phyloP scores from a whole-genome alignment of 2,888 invertebrate genomes.

The Drosophila parthenogenetica region DNA sequence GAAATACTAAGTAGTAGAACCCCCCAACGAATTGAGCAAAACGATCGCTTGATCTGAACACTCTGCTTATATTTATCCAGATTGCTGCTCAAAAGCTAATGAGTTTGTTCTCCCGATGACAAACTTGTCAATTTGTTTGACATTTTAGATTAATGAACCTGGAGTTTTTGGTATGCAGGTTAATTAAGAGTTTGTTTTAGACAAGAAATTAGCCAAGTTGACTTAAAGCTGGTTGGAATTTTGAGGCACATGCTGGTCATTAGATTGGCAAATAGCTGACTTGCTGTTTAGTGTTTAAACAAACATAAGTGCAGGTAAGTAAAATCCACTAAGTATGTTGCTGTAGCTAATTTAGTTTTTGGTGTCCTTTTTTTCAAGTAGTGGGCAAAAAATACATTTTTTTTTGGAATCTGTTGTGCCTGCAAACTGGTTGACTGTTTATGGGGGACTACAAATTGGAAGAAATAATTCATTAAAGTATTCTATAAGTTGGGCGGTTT shows the following conservation, averaged over 20 bases:
- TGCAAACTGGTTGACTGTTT: too few species aligned
- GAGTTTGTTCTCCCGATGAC: slow-evolving; percentile 32
- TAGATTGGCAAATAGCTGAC: slow-evolving; percentile 8
- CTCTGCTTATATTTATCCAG: neutral
- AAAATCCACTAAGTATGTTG: neutral
- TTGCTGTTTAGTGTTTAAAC: neutral
- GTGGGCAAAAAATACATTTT: too few species aligned
- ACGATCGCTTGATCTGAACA: neutral
- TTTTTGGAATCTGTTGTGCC: too few species aligned
- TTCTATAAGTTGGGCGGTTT: too few species aligned
- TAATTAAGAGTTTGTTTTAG: slow-evolving; percentile 37
- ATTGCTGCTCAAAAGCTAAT: slow-evolving; percentile 32
- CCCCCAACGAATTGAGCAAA: neutral
- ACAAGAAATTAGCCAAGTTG: neutral
- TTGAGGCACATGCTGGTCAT: slow-evolving; percentile 13
- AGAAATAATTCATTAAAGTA: too few species aligned
- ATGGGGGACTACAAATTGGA: too few species aligned
- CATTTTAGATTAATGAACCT: slow-evolving; percentile 47
- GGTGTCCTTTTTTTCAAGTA: too few species aligned
- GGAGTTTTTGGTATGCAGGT: slow-evolving; percentile 28
- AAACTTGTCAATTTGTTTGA: slow-evolving; percentile 53
- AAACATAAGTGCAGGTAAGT: neutral
- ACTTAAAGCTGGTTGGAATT: neutral
- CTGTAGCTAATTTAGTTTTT: too few species aligned
- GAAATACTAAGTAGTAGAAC: too few species aligned